These are phyloP conservation scores for Bagarius yarrelli DNA, from an alignment of 2,113 vertebrate species.

Conservation along the genomic window DNA sequence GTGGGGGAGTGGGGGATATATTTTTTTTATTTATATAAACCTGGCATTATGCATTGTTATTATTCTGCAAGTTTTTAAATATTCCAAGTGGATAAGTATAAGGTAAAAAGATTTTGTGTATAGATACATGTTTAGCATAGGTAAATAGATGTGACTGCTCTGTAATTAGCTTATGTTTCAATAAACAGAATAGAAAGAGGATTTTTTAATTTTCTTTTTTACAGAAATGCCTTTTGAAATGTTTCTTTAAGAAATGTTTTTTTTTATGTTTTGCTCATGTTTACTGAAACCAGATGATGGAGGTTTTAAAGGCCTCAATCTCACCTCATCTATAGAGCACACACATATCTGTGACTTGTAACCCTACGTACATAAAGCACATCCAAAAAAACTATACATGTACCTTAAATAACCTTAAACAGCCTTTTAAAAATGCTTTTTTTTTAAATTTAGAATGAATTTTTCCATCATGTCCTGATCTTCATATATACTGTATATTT, in stretches of 20 bases:
- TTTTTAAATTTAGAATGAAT: background rate
- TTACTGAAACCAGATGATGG: slow-evolving; percentile 66
- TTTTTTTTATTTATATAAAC: slow-evolving; percentile 61
- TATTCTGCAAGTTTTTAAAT: slow-evolving; percentile 70
- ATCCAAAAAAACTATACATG: background rate
- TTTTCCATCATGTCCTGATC: background rate
- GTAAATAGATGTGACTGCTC: slow-evolving; percentile 54
- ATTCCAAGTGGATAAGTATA: slow-evolving; percentile 56
- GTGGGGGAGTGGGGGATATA: slow-evolving; percentile 38
- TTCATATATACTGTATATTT: background rate
- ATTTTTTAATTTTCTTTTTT: slow-evolving; percentile 49
- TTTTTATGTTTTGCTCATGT: slow-evolving; percentile 45
- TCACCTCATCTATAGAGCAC: slow-evolving; percentile 8
- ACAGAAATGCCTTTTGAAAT: slow-evolving; percentile 50
- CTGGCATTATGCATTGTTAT: slow-evolving; percentile 55
- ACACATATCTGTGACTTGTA: slow-evolving; percentile 28
- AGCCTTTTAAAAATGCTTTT: background rate
- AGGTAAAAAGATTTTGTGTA: slow-evolving; percentile 50
- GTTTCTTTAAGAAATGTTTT: slow-evolving; percentile 36
- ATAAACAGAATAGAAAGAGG: slow-evolving; percentile 39
- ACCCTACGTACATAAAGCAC: background rate
- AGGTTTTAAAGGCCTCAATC: slow-evolving; percentile 21
- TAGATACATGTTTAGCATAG: background rate
- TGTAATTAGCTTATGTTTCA: slow-evolving; percentile 65
- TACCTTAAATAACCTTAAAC: background rate